Evolutionary conservation across 64 coral and sea anemone species (phyloP).

Genomic region (Porites lutea): DNA sequence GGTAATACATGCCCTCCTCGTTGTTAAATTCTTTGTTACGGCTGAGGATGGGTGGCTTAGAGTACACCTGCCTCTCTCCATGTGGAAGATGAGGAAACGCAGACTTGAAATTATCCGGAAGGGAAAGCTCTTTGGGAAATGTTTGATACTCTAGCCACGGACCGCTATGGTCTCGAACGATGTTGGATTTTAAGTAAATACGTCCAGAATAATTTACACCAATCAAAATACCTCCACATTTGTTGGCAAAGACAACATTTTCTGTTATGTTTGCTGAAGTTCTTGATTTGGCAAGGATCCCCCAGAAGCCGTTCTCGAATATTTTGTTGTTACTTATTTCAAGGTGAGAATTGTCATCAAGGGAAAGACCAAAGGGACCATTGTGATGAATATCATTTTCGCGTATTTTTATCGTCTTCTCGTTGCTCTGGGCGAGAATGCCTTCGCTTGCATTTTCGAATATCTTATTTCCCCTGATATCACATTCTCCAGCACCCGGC

Average conservation of each 20-base stretch:
- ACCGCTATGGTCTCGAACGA: constrained; percentile 68
- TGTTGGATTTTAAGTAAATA: constrained; percentile 36
- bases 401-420: not conserved
- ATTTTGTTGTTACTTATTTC: constrained; percentile 42
- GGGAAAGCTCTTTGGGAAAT: no score
- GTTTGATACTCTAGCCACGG: constrained; percentile 23
- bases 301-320: constrained; percentile 80
- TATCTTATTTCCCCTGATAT: constrained; percentile 49
- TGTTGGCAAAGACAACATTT: constrained; percentile 59
- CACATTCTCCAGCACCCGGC: constrained; percentile 40
- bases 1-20: constrained; percentile 59
- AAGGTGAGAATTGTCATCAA: constrained; percentile 15
- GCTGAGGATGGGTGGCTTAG: constrained; percentile 1
- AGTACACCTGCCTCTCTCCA: constrained; percentile 66
- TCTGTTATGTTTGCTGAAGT: constrained; percentile 43
- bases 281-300: constrained; percentile 41
- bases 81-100: constrained; percentile 3
- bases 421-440: not conserved
- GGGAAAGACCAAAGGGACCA: constrained; percentile 48
- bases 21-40: constrained; percentile 41
- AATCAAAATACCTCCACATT: constrained; percentile 74
- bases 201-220: constrained; percentile 74
- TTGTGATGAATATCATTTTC: constrained; percentile 67
- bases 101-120: not conserved
- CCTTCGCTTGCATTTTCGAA: constrained; percentile 74